Evolutionary conservation across 2,888 invertebrate species (phyloP), one percentile per base, ranked within the genome.

Genomic region (Pediacus dermestoides): DNA sequence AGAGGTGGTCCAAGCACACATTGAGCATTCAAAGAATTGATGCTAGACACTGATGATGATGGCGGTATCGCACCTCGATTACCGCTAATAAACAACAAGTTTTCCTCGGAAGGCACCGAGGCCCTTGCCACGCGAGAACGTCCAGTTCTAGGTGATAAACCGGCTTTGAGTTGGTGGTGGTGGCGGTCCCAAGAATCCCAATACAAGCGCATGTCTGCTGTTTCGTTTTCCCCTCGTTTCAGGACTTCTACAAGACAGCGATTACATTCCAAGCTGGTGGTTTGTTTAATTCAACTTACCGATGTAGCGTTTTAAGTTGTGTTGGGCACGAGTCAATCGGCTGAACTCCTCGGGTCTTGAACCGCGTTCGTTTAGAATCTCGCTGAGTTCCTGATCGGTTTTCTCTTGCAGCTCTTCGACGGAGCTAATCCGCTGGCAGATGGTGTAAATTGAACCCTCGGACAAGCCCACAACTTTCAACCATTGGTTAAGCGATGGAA

Each of bases 111-210:
- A 22, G 78, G 78, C 42, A 79, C 76, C 15, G 77, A 77, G 43
- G 74, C 73, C 44, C 78, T 67, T 6, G 74, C 70, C 2, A 68
- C 67, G 41, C 76, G 67, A 4, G 72, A 72, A 21, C 68, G 51
- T 8, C 58, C 72, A 47, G 67, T 67, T 51, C 76, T 68, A 14
- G 75, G 77, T 48, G 75, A 74, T 53, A 75, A 65, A 47, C 71
- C 68, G 50, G 67, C 68, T 52, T 68, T 71, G 4, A 25, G 9
- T 40, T 66, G 64, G 47, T 71, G 63, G 55, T 71, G 76, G 61
- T 79, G 82, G 33, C 85, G 74, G 68, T 92, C 91, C 91, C 91
- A 94, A 4, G 91, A 92, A 70, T 94, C 93, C 93, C 94, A 95
- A 71, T 88, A 92, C 53, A 95, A 74, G 49, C 82, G 80, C 61